Conservation (phyloP, 1,140 invertebrate genomes). For the Apis dorsata region DNA sequence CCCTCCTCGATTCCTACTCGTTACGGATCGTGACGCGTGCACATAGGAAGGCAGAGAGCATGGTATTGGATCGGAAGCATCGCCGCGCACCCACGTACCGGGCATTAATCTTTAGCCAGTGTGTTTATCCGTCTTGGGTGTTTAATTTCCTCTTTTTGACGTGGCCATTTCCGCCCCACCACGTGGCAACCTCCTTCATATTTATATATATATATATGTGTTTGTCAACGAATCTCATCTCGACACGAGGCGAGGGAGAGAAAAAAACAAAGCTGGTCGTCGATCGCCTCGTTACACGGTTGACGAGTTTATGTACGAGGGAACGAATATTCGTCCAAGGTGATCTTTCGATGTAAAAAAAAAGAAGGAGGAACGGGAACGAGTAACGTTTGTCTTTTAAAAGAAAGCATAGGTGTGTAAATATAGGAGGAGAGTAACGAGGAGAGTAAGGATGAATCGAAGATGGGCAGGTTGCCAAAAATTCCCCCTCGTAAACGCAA, state of each 20-base stretch:
- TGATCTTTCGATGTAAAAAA: neutral
- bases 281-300: neutral
- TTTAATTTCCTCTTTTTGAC: conserved; percentile 77
- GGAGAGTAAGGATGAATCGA: conserved; percentile 4
- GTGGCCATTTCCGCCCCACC: conserved; percentile 70
- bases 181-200: neutral
- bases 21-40: neutral
- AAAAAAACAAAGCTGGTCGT: neutral
- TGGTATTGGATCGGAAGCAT: conserved; percentile 35
- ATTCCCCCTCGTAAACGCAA: conserved; percentile 49
- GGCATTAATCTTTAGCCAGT: conserved; percentile 70
- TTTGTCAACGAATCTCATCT: conserved; percentile 1
- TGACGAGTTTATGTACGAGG: neutral
- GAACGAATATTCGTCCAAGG: neutral
- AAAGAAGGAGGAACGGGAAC: neutral
- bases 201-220: neutral
- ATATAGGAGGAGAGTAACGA: conserved; percentile 32
- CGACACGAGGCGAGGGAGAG: neutral
- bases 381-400: too few relatives aligned
- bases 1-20: neutral
- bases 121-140: conserved; percentile 76
- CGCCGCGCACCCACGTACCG: conserved; percentile 53
- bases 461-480: conserved; percentile 52
- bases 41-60: neutral
- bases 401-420: neutral